phyloP scores from a whole-genome alignment of 2,888 invertebrate genomes.

The Phalangium opilio region DNA sequence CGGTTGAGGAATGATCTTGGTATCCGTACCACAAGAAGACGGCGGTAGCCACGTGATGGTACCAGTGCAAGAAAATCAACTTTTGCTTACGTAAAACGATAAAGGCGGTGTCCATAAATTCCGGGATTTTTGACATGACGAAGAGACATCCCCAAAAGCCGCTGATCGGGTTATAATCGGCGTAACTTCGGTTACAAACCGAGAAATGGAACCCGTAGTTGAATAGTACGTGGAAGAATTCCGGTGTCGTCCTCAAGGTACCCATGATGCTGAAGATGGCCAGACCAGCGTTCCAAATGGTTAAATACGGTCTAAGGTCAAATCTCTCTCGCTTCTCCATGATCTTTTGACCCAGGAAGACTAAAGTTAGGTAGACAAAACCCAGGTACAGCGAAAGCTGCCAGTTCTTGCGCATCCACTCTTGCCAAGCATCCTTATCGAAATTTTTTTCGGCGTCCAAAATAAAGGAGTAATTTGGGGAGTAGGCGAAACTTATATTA shows the following conservation, averaged over 20 bases:
- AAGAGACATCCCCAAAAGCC: conserved; percentile 98
- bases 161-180: conserved; percentile 75
- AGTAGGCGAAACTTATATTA: neutral
- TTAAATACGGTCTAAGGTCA: conserved; percentile 67
- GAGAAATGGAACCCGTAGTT: conserved; percentile 89
- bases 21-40: conserved; percentile 80
- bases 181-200: conserved; percentile 83
- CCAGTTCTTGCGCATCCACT: conserved; percentile 96
- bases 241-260: conserved; percentile 65
- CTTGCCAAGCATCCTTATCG: conserved; percentile 67
- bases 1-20: conserved; percentile 35
- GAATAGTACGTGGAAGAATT: conserved; percentile 69
- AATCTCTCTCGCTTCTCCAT: conserved; percentile 86
- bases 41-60: conserved; percentile 87
- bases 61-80: conserved; percentile 88
- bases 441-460: conserved; percentile 91
- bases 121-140: conserved; percentile 86
- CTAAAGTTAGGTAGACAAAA: conserved; percentile 77
- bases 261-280: conserved; percentile 91
- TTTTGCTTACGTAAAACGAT: conserved; percentile 76
- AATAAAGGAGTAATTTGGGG: conserved; percentile 68
- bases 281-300: conserved; percentile 78
- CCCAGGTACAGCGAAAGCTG: conserved; percentile 76
- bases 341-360: conserved; percentile 80
- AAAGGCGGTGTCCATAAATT: conserved; percentile 83